Evolutionary conservation across 2,888 invertebrate species (phyloP), one percentile per base, ranked within the genome.

Genomic region (Oconnorella tubifera): DNA sequence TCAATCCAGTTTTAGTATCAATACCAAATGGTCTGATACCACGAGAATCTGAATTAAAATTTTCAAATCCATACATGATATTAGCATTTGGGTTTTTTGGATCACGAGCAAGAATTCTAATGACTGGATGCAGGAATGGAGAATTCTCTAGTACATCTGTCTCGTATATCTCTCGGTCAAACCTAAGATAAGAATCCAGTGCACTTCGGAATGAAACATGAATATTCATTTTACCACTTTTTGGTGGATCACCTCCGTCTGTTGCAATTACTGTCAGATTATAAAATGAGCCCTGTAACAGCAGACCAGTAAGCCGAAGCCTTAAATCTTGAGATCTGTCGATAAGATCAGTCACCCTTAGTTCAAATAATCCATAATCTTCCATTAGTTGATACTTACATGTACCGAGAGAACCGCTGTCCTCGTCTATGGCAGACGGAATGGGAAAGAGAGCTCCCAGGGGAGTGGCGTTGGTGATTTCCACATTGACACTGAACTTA

Each of bases 211-310:
- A 62, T 10, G 55, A 63, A 29, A 68, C 40, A 23, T 56, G 33
- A 2, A 68, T 33, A 60, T 29, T 1, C 57, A 48, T 3, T n/a
- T 69, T 69, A 6, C 68, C 68, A 3, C 63, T 56, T 32, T 56
- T 53, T 1, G 59, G 53, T 4, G 68, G 82, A 2, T 91, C 92
- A 0, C 89, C 92, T 0, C 92, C 92, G 80, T 96, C 95, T 56
- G 87, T 89, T 1, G 94, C 94, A n/a, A 90, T 89, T 53, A 96
- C 87, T 77, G 90, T 91, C 71, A 96, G 82, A 74, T 88, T 87
- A 82, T 92, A 66, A 28, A 10, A 23, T 10, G 55, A 58, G 14
- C 57, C 57, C 23, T 33, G 10, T 23, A 64, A 60, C 32, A 68
- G 51, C 32, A 29, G 33, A 31, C 29, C 31, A 10, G 23, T 3